Evolutionary conservation across 2,113 vertebrate genomes (phyloP).

Genomic region (Varanus salvator): DNA sequence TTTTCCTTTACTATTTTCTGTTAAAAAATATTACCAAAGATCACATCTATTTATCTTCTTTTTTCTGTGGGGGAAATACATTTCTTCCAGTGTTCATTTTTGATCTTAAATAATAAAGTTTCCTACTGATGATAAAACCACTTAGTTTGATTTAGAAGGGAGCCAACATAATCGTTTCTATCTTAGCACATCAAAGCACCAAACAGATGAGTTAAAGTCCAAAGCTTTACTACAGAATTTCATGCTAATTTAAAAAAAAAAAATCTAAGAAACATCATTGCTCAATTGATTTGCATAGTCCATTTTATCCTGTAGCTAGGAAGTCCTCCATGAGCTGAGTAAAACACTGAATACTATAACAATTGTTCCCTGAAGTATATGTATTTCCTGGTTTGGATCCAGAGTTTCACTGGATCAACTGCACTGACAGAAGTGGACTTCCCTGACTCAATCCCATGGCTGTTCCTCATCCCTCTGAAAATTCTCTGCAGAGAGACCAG

Average conservation of each 20-base stretch:
- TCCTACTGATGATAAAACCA: slow-evolving; percentile 52
- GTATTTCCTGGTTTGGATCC: neutral
- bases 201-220: slow-evolving; percentile 24
- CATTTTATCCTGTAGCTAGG: slow-evolving; percentile 44
- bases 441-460: no score
- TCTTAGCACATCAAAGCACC: slow-evolving; percentile 48
- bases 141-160: neutral
- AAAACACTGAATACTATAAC: slow-evolving; percentile 16
- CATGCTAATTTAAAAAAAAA: slow-evolving; percentile 27
- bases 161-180: slow-evolving; percentile 19
- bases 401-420: no score
- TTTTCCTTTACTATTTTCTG: slow-evolving; percentile 33
- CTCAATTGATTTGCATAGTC: slow-evolving; percentile 30
- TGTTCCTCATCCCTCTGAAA: no score
- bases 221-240: slow-evolving; percentile 3
- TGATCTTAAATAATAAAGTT: slow-evolving; percentile 36
- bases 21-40: slow-evolving; percentile 46
- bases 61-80: slow-evolving; percentile 48
- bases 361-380: neutral
- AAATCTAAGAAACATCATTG: slow-evolving; percentile 34
- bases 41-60: slow-evolving; percentile 50
- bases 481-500: no score
- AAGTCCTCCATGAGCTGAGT: slow-evolving; percentile 50
- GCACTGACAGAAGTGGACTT: no score
- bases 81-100: slow-evolving; percentile 39